A percentile compares a stretch with the other conserved stretches of the same genome.
Conservation (phyloP, 2,888 invertebrate genomes). For the Drosophila conformis region DNA sequence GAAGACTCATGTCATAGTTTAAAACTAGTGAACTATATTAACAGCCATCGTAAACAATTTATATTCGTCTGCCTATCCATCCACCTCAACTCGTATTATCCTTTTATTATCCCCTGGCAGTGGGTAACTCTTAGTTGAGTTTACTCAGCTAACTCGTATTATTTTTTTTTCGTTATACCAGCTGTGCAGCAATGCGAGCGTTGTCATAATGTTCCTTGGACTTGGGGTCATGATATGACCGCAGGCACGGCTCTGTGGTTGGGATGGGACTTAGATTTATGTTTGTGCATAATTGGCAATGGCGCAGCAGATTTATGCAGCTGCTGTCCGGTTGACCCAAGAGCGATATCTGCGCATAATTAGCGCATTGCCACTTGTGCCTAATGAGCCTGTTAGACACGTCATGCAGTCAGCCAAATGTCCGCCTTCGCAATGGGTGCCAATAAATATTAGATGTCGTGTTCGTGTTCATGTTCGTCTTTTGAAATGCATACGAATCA, state of each 20-base stretch:
- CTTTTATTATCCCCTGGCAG: too few species aligned
- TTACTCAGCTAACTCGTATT: background rate
- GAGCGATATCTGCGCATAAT: constrained; percentile 70
- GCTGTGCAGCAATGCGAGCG: constrained; percentile 23
- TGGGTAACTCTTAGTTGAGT: constrained; percentile 7
- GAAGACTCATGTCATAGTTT: background rate
- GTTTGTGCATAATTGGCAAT: constrained; percentile 79
- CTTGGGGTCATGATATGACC: constrained; percentile 51
- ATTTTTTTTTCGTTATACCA: constrained; percentile 24
- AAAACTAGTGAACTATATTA: background rate
- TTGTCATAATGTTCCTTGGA: constrained; percentile 75
- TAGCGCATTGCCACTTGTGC: constrained; percentile 83
- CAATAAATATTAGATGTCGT: constrained; percentile 72
- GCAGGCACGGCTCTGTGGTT: constrained; percentile 12
- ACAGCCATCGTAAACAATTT: background rate
- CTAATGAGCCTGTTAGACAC: constrained; percentile 83
- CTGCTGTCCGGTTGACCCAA: constrained; percentile 44
- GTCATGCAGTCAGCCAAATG: constrained; percentile 47
- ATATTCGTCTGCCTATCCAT: background rate
- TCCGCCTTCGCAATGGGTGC: constrained; percentile 39
- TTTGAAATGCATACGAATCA: constrained; percentile 12
- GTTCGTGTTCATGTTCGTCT: constrained; percentile 14
- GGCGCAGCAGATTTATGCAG: constrained; percentile 58
- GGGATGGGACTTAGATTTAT: constrained; percentile 63
- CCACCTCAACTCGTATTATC: background rate